A percentile compares a stretch with the other conserved stretches of the same genome.
Conservation (phyloP, 2,113 vertebrate species). For the Myodes glareolus region DNA sequence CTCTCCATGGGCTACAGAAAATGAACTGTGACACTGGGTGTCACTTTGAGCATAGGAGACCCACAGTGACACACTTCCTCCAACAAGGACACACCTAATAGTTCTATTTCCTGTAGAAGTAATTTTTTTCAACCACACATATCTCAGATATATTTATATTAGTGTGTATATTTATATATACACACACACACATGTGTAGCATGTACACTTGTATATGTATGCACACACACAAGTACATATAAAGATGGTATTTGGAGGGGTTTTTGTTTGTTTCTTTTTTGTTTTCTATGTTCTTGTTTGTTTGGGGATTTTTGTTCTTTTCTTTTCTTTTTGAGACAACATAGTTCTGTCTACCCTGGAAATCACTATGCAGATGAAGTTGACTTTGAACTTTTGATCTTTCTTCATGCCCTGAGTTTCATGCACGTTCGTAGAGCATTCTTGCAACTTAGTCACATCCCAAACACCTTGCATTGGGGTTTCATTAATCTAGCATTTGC, state of each 20-base stretch:
- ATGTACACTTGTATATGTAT: neutral
- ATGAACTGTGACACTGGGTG: neutral
- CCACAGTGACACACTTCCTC: neutral
- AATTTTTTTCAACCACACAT: neutral
- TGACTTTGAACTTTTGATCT: neutral
- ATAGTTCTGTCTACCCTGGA: neutral
- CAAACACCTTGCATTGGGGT: neutral
- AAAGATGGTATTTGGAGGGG: neutral
- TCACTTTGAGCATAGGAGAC: neutral
- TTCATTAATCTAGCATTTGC: constrained; percentile 8
- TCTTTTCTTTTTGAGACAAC: neutral
- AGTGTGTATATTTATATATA: neutral
- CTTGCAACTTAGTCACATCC: neutral
- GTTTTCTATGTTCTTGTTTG: neutral
- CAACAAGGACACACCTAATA: neutral
- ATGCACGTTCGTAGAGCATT: neutral
- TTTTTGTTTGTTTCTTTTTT: neutral
- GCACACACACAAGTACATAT: neutral
- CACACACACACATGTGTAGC: neutral
- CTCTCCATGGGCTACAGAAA: neutral
- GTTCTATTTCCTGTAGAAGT: neutral
- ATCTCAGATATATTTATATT: neutral
- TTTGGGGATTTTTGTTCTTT: neutral
- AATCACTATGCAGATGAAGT: neutral
- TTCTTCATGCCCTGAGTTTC: neutral